A percentile compares a stretch with the other conserved stretches of the same genome.
These are phyloP conservation scores for Lymantria dispar DNA, from an alignment of 2,888 invertebrate genomes.

Conservation along the genomic window DNA sequence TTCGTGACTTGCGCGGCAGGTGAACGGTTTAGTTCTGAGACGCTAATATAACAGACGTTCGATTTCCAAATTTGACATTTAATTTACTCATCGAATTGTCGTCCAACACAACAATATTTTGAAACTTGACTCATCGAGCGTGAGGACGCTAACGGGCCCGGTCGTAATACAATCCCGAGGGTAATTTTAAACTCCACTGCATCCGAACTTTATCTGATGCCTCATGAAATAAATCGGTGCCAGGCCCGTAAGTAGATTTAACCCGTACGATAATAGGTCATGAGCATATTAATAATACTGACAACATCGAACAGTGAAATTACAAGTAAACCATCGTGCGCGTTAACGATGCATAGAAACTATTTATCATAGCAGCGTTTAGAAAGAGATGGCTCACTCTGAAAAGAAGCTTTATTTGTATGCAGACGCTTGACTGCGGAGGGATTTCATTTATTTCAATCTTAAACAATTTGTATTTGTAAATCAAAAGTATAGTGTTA, in stretches of 20 bases:
- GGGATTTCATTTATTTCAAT: constrained; percentile 68
- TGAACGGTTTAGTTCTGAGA: constrained; percentile 42
- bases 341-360: constrained; percentile 72
- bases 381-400: constrained; percentile 71
- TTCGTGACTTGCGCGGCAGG: constrained; percentile 55
- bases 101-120: constrained; percentile 64
- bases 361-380: constrained; percentile 70
- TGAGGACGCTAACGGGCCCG: constrained; percentile 41
- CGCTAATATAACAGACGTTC: constrained; percentile 33
- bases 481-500: constrained; percentile 64
- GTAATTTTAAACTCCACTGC: constrained; percentile 55
- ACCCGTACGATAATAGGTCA: constrained; percentile 73
- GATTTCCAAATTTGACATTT: constrained; percentile 50
- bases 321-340: constrained; percentile 64
- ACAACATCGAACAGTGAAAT: constrained; percentile 73
- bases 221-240: constrained; percentile 63
- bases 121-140: constrained; percentile 33
- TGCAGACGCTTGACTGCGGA: constrained; percentile 51
- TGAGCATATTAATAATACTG: constrained; percentile 75
- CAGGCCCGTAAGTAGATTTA: constrained; percentile 54
- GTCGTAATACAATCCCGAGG: constrained; percentile 47
- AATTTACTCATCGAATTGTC: constrained; percentile 47
- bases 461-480: constrained; percentile 72
- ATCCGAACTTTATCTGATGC: constrained; percentile 66
- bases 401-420: constrained; percentile 74